Evolutionary conservation across 2,888 invertebrate genomes (phyloP).

Genomic region (Stenchaetothrips biformis): DNA sequence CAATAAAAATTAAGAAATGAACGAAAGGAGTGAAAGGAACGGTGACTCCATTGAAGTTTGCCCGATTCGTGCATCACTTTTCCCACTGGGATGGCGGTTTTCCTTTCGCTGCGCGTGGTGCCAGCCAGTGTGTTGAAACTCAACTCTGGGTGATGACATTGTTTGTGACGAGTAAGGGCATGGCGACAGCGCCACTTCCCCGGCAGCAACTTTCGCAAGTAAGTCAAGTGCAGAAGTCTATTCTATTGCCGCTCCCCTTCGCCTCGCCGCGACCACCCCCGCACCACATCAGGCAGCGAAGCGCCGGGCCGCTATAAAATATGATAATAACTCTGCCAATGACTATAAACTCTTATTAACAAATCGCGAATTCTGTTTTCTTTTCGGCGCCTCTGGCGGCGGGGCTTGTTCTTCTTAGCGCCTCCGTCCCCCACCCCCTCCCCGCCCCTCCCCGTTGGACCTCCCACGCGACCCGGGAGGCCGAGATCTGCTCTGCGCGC

Average conservation of each 20-base stretch:
- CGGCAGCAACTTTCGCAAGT: conserved; percentile 18
- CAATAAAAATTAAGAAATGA: background rate
- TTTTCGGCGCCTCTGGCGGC: conserved; percentile 3
- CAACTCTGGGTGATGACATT: conserved; percentile 4
- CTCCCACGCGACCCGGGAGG: background rate
- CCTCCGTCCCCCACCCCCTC: background rate
- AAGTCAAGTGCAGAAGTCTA: conserved; percentile 24
- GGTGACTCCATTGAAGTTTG: no score
- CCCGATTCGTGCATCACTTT: no score
- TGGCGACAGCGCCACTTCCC: background rate
- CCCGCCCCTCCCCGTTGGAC: background rate
- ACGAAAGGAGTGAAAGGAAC: no score
- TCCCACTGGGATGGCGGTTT: background rate
- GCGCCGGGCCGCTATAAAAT: background rate
- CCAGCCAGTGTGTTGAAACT: background rate
- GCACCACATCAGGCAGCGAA: background rate
- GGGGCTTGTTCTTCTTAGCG: background rate
- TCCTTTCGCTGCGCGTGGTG: background rate
- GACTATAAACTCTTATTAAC: conserved; percentile 25
- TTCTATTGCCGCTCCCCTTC: background rate
- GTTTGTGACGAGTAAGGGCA: conserved; percentile 5
- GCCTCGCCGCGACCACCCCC: background rate
- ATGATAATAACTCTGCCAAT: conserved; percentile 25
- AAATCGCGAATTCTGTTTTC: conserved; percentile 23
- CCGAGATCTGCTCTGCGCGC: background rate